Conservation (phyloP, 2,888 invertebrate species). For the Ellobium chinense region DNA sequence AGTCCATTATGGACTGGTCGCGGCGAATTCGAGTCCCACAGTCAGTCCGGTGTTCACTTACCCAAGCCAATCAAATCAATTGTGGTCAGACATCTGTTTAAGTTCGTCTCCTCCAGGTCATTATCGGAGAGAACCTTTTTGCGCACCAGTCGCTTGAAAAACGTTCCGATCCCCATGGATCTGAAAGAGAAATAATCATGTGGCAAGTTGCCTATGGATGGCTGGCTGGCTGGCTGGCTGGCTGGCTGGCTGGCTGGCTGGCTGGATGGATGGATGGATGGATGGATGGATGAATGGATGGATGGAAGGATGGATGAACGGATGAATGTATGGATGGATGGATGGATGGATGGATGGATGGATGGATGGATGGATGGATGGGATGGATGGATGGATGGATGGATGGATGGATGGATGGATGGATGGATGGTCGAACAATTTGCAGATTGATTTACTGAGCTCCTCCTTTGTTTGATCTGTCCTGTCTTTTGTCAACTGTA, state of each 20-base stretch:
- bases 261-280: background rate
- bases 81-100: conserved; percentile 86
- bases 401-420: no score
- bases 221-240: background rate
- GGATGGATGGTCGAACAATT: no score
- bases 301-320: background rate
- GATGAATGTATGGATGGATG: background rate
- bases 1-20: no score
- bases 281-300: background rate
- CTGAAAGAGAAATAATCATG: background rate
- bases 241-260: background rate
- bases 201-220: background rate
- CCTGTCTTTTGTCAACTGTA: background rate
- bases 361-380: no score
- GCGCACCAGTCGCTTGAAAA: conserved; percentile 59
- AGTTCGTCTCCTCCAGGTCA: conserved; percentile 65
- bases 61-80: conserved; percentile 92
- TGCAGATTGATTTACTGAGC: background rate
- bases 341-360: background rate
- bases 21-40: no score
- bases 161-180: conserved; percentile 20
- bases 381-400: no score
- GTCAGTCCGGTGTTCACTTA: no score
- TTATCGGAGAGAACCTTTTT: conserved; percentile 61
- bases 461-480: background rate